Evolutionary conservation across 2,113 vertebrate genomes (phyloP), one percentile per base, ranked within the genome.

Genomic region (Podarcis cretensis): DNA sequence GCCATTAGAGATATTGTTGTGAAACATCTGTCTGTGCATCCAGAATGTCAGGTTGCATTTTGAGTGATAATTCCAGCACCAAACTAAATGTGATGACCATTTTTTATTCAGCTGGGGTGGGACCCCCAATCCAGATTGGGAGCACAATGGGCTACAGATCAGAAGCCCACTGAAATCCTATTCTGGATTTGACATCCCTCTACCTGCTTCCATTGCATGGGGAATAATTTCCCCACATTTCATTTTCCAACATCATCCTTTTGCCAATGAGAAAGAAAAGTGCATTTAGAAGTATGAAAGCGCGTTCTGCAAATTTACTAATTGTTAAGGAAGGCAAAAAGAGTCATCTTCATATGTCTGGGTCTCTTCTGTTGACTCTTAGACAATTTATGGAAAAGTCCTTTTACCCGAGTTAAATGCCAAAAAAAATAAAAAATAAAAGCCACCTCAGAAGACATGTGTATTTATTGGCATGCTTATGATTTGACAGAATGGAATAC

Each of bases 341-440:
- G 20, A 84, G 71, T 73, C 92, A 93, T 89, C 91, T 96, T 94
- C 89, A 83, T 88, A 92, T 63, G 74, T 83, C 82, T 90, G 91
- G 48, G 86, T 73, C 66, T 94, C 93, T 95, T 54, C 93, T 94
- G 93, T 90, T 90, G 85, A 84, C 77, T 90, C 74, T 96, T 95
- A 97, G 91, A 92, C 94, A 95, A 90, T 93, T 90, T 37, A 91
- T 90, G 89, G 92, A 86, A 94, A 94, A 95, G 82, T 77, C 43
- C 74, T 88, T 92, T 16, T 93, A 30, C 57, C 43, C 27, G 90
- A 92, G 59, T 86, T 95, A 89, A 87, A 85, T 82, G 83, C 87
- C 88, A 6, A 75, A 25, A 75, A 25, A 40, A 81, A 68, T 87
- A 6, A 73, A 27, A 40, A 81, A 73, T 88, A 89, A 10, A 89